These are phyloP conservation scores for Phrynocephalus forsythii DNA, from an alignment of 2,797 vertebrate species.

Conservation along the genomic window DNA sequence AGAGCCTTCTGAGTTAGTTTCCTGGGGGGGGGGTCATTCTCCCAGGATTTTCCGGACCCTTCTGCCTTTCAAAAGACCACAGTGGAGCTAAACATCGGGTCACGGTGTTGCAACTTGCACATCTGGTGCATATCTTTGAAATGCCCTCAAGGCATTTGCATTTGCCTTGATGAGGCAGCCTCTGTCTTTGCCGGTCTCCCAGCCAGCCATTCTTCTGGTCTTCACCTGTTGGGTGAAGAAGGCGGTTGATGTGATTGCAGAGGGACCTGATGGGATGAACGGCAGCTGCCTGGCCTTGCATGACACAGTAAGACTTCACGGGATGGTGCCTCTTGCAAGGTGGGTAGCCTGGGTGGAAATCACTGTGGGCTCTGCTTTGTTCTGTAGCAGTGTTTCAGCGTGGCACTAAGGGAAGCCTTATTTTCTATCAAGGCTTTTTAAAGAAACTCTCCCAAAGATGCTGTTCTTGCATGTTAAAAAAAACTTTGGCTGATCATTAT, in stretches of 20 bases:
- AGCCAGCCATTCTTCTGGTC: not conserved
- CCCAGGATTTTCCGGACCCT: constrained; percentile 23
- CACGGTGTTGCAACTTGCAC: not conserved
- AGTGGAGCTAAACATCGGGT: not conserved
- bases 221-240: not conserved
- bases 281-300: not conserved
- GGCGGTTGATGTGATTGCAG: not conserved
- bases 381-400: constrained; percentile 48
- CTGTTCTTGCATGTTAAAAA: constrained; percentile 66
- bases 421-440: constrained; percentile 48
- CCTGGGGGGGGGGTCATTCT: constrained; percentile 54
- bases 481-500: constrained; percentile 61
- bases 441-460: constrained; percentile 57
- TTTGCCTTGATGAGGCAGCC: too few species aligned
- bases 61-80: constrained; percentile 52
- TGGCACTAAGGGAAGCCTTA: constrained; percentile 61
- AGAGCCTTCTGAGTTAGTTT: constrained; percentile 60
- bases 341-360: not conserved
- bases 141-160: not conserved
- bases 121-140: not conserved
- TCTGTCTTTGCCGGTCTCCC: not conserved
- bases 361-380: constrained; percentile 37
- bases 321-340: not conserved
- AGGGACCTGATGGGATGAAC: not conserved
- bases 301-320: not conserved